Percentiles rank a stretch among this genome's conserved stretches.
Conservation (phyloP, 1,140 invertebrate genomes). For the Fopius arisanus region DNA sequence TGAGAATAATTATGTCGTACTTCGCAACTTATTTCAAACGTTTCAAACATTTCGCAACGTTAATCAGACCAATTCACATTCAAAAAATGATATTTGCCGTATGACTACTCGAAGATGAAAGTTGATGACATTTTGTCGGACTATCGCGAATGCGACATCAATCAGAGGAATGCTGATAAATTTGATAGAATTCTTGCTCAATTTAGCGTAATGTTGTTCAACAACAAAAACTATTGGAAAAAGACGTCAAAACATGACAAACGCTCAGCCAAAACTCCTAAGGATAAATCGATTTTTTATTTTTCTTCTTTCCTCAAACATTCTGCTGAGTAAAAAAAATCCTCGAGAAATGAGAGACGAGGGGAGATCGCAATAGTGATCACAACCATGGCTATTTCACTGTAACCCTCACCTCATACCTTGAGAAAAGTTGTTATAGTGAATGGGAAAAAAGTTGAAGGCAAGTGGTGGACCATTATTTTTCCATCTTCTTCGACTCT, state of each 20-base stretch:
- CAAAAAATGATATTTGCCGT: not conserved
- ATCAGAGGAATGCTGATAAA: not conserved
- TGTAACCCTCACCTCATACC: not conserved
- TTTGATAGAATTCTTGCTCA: not conserved
- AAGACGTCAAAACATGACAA: not conserved
- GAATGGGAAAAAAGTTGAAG: not conserved
- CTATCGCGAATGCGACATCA: not conserved
- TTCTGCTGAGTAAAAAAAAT: not conserved
- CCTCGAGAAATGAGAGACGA: not conserved
- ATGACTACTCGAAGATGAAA: not conserved
- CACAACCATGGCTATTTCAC: not conserved
- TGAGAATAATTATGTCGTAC: not conserved
- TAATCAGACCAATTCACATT: not conserved
- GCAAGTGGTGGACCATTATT: not conserved
- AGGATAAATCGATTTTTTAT: not conserved
- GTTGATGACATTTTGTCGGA: not conserved
- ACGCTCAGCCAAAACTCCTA: not conserved
- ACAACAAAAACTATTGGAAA: not conserved
- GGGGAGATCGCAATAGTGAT: not conserved
- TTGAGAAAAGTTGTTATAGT: slow-evolving; percentile 24
- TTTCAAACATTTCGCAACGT: not conserved
- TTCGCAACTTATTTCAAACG: not conserved
- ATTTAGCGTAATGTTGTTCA: not conserved
- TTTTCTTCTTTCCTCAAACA: not conserved
- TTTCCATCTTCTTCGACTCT: not conserved